These are phyloP conservation scores for Scaeva pyrastri DNA, from an alignment of 2,888 invertebrate genomes.

Conservation along the genomic window DNA sequence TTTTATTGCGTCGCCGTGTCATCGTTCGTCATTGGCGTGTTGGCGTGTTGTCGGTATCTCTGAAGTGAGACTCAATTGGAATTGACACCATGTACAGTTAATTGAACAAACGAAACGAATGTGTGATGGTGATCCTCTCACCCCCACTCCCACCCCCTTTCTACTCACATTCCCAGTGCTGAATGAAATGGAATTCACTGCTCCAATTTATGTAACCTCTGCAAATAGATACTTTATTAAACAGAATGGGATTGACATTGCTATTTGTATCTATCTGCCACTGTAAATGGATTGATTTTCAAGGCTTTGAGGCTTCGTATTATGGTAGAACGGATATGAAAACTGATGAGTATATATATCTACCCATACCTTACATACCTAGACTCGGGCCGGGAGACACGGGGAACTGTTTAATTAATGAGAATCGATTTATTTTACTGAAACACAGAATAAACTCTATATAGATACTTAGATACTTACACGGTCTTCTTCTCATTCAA, in stretches of 20 bases:
- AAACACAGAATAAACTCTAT: constrained; percentile 55
- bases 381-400: not conserved
- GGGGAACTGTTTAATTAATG: constrained; percentile 55
- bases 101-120: constrained; percentile 13
- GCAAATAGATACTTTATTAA: constrained; percentile 32
- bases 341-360: not conserved
- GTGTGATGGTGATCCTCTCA: not conserved
- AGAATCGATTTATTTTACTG: constrained; percentile 62
- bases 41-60: not conserved
- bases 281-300: constrained; percentile 63
- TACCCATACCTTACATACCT: too few species aligned
- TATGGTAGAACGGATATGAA: constrained; percentile 20
- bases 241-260: constrained; percentile 54
- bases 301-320: constrained; percentile 36
- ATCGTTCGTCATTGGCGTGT: too few species aligned
- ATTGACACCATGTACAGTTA: constrained; percentile 53
- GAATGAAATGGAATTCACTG: constrained; percentile 30
- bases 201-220: constrained; percentile 48
- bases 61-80: constrained; percentile 51
- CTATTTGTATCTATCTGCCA: constrained; percentile 54
- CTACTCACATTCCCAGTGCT: not conserved
- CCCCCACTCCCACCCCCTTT: not conserved
- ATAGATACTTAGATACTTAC: constrained; percentile 39
- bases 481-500: constrained; percentile 9
- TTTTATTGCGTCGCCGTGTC: not conserved